Conservation (phyloP, 2,888 invertebrate genomes). For the Leptodirus hochenwartii region DNA sequence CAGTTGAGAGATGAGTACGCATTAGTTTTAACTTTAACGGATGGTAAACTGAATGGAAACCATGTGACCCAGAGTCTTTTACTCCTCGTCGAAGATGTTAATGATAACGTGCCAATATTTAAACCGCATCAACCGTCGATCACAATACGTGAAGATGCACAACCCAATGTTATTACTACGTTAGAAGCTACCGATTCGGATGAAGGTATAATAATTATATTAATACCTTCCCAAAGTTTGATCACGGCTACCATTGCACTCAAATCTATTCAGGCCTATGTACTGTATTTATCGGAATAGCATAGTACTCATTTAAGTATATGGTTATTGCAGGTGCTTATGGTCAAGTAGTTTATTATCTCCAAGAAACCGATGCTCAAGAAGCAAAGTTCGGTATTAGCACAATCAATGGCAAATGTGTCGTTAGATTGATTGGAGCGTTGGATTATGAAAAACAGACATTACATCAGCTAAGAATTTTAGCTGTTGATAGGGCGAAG, state of each 20-base stretch:
- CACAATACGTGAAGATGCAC: constrained; percentile 60
- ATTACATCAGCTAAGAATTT: constrained; percentile 63
- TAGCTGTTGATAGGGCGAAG: constrained; percentile 73
- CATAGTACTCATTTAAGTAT: no score
- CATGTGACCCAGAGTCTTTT: constrained; percentile 80
- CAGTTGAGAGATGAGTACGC: constrained; percentile 76
- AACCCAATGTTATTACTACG: constrained; percentile 54
- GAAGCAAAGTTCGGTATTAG: constrained; percentile 59
- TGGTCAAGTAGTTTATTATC: constrained; percentile 76
- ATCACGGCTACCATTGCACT: no score
- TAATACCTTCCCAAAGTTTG: no score
- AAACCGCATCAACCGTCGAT: constrained; percentile 70
- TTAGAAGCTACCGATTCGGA: constrained; percentile 80
- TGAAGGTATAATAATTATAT: no score
- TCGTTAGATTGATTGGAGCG: constrained; percentile 47
- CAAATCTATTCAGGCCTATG: no score
- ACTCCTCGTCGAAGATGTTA: constrained; percentile 77
- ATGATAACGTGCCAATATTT: constrained; percentile 81
- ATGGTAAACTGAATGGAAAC: constrained; percentile 71
- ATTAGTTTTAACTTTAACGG: constrained; percentile 73
- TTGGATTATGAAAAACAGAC: constrained; percentile 79
- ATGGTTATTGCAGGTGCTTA: no score
- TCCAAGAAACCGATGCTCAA: constrained; percentile 67
- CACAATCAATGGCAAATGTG: constrained; percentile 71
- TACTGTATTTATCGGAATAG: no score